Base-by-base conservation (phyloP, 2,797 vertebrate species). In the Graptemys geographica region DNA sequence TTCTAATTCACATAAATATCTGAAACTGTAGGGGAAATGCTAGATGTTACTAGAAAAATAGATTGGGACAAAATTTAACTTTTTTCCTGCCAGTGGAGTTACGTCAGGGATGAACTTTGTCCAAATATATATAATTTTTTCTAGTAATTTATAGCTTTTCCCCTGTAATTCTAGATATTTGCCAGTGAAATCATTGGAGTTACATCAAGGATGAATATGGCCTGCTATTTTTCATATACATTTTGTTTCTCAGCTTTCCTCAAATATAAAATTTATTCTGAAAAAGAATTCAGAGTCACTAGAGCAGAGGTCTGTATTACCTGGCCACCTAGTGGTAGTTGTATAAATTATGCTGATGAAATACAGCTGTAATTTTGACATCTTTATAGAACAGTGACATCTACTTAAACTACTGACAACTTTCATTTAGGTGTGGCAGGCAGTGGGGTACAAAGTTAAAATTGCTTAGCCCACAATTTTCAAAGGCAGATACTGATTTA, bases 271-370 rank as follows among this genome's bases (percentile, higher is more conserved):
- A 69, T 69, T 10, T 47, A 76, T 44, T 74, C 25, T 76, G 41
- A 15, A 76, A 72, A 69, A 44, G 37, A 23, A 76, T 76, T 47
- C 72, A 12, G 37, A 72, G n/a, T 27, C 74, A 78, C 44, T 47
- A 47, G 74, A 16, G 44, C 74, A 47, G 41, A 78, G 25, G 4
- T 31, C 74, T 79, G 11, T 49, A 53, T 57, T 89, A 81, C 92
- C 91, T 95, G 91, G 94, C 93, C 79, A 92, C 21, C 27, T 59
- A 81, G 44, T 86, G 83, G 31, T 89, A 92, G 44, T 8, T 83
- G 84, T 79, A 53, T 81, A 87, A 87, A 82, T 88, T 79, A 79
- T 31, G 79, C 47, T 65, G n/a, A 69, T 69, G 87, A 11, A 81
- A n/a, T 87, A 44, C 69, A 86, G 12, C 65, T 82, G 49, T 92